Evolutionary conservation across 2,888 invertebrate species (phyloP).

Genomic region (Aphidoletes aphidimyza): DNA sequence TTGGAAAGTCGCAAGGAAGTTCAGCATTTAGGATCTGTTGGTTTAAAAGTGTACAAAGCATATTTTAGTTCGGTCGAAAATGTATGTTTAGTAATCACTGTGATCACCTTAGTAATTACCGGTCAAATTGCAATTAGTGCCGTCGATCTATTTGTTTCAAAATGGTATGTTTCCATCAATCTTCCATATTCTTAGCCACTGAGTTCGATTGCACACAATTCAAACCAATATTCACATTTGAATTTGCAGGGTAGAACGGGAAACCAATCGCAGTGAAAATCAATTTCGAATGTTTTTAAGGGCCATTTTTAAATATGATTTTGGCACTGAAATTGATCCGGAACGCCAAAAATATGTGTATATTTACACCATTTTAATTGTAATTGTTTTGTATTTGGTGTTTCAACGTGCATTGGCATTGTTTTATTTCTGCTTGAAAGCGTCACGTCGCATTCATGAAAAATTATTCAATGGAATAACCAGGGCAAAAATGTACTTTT

Average conservation of each 20-base stretch:
- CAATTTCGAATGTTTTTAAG: background rate
- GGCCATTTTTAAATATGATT: background rate
- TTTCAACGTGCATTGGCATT: constrained; percentile 66
- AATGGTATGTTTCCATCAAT: constrained; percentile 68
- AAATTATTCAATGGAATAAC: constrained; percentile 71
- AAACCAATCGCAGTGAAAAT: background rate
- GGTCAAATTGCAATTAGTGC: constrained; percentile 74
- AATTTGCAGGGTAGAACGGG: background rate
- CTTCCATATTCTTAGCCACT: too few species aligned
- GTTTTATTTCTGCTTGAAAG: constrained; percentile 69
- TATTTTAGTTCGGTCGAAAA: constrained; percentile 72
- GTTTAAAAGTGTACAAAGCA: constrained; percentile 70
- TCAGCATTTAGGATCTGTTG: constrained; percentile 72
- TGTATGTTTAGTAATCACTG: constrained; percentile 67
- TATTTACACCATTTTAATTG: constrained; percentile 22
- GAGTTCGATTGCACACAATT: too few species aligned
- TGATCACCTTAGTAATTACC: constrained; percentile 69
- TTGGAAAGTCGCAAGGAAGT: constrained; percentile 71
- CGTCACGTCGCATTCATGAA: constrained; percentile 71
- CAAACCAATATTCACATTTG: background rate
- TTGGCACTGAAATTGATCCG: background rate
- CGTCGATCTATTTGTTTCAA: constrained; percentile 79
- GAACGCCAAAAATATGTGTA: background rate
- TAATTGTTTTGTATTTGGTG: constrained; percentile 59
- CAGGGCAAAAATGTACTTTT: constrained; percentile 71